Base-by-base conservation (phyloP, 2,113 vertebrate species). In the Lophius piscatorius region DNA sequence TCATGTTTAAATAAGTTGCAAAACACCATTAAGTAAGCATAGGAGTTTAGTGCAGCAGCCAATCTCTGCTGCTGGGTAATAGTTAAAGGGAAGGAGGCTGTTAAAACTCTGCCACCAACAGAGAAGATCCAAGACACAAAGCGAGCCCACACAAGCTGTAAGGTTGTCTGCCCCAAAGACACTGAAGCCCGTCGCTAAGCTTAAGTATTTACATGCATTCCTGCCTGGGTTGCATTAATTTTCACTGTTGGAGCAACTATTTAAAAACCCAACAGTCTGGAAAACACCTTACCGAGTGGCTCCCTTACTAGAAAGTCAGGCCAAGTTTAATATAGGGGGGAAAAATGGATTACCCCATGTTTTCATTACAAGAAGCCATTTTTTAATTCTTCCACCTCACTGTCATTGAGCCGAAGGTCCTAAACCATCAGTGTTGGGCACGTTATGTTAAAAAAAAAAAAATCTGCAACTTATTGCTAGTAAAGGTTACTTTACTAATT, bases 131-230 rank as follows among this genome's bases (percentile, higher is more conserved):
- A 28, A 56, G 61, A 82, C 42, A 78, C 56, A 74, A 68, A 70
- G 64, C 49, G 31, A 74, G 78, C 74, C 87, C 86, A 86, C 88
- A 87, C 86, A 88, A 47, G 80, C 75, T 73, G 84, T 33, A 28
- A n/a, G 39, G 69, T 68, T 80, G 71, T 77, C 68, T 55, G 46
- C 59, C 74, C 76, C 29, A 40, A 70, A 78, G 81, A 70, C 62
- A 51, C 56, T 2, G 60, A 68, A 50, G 64, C 73, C 76, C 44
- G 47, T 55, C 29, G 4, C 71, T 18, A 16, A 48, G 42, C 35
- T 45, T 12, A 6, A 39, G 39, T 62, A 67, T 89, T 89, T 78
- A 84, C 69, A 42, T 63, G 66, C 70, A 74, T 85, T 83, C 74
- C 76, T 73, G 60, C 65, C 34, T 33, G 59, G 58, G 74, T 56